These are phyloP conservation scores for Lutraria rhynchaena DNA, from an alignment of 1,140 invertebrate species.

Conservation along the genomic window DNA sequence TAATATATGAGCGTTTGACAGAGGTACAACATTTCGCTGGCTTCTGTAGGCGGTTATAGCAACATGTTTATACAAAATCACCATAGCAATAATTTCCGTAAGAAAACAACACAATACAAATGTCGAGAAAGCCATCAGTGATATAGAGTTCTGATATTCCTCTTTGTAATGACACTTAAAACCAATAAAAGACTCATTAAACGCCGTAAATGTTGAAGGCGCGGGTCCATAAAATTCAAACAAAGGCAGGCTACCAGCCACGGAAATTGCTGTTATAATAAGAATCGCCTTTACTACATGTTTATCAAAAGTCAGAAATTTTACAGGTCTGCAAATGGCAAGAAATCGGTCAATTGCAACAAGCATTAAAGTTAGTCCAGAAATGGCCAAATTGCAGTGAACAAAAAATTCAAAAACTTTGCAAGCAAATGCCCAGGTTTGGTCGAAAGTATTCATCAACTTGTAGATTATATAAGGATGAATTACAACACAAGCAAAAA, in stretches of 20 bases:
- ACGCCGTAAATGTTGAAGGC: not conserved
- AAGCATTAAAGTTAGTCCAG: constrained; percentile 26
- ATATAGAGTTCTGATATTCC: constrained; percentile 11
- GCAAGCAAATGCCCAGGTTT: constrained; percentile 44
- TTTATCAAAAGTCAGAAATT: constrained; percentile 41
- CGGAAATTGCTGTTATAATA: constrained; percentile 6
- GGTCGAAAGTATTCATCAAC: constrained; percentile 50
- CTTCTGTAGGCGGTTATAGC: constrained; percentile 53
- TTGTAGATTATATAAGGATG: constrained; percentile 62
- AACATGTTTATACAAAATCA: constrained; percentile 37
- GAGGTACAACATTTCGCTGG: not conserved
- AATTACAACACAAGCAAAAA: constrained; percentile 53
- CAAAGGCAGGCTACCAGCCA: constrained; percentile 38
- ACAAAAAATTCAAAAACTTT: constrained; percentile 59
- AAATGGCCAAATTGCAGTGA: constrained; percentile 43
- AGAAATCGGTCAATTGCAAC: constrained; percentile 58
- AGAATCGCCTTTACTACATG: constrained; percentile 12
- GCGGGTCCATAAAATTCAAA: constrained; percentile 58
- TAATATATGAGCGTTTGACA: constrained; percentile 36
- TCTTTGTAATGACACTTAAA: constrained; percentile 42
- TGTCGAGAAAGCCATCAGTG: constrained; percentile 31
- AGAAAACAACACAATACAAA: constrained; percentile 36
- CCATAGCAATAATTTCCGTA: constrained; percentile 6
- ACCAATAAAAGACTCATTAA: not conserved
- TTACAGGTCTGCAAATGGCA: constrained; percentile 55